phyloP scores from a whole-genome alignment of 2,797 vertebrate species.

The Hephaestus fuliginosus region DNA sequence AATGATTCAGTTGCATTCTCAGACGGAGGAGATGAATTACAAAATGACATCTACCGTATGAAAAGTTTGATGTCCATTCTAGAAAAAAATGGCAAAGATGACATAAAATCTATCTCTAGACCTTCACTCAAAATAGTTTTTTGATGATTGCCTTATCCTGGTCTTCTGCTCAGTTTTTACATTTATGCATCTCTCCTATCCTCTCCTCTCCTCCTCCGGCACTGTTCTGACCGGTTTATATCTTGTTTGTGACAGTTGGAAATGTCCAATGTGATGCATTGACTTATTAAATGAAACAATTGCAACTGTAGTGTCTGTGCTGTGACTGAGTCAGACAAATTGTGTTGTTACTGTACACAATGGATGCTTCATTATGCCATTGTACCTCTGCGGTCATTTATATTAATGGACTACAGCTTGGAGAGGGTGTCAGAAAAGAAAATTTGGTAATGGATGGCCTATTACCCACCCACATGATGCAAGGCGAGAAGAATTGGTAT shows the following conservation, averaged over 20 bases:
- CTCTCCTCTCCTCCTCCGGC: background rate
- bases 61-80: slow-evolving; percentile 21
- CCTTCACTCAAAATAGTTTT: slow-evolving; percentile 3
- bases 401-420: slow-evolving; percentile 71
- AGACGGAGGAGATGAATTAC: slow-evolving; percentile 41
- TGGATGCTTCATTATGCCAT: slow-evolving; percentile 53
- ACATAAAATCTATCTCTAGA: slow-evolving; percentile 7
- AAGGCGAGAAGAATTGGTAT: slow-evolving; percentile 65
- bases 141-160: background rate
- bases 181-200: background rate
- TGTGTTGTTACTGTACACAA: slow-evolving; percentile 54
- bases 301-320: background rate
- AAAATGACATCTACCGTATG: slow-evolving; percentile 41
- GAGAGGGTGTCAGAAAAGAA: slow-evolving; percentile 70
- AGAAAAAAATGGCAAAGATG: slow-evolving; percentile 19
- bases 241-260: slow-evolving; percentile 5
- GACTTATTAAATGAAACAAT: slow-evolving; percentile 32
- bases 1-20: slow-evolving; percentile 58
- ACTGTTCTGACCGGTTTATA: background rate
- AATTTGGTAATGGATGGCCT: slow-evolving; percentile 71
- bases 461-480: slow-evolving; percentile 73
- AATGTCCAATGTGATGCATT: slow-evolving; percentile 15
- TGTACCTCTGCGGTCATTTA: slow-evolving; percentile 62
- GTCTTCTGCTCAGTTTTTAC: background rate
- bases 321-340: slow-evolving; percentile 44